phyloP scores from a whole-genome alignment of 2,888 invertebrate species.

The Phymatocera aterrima region DNA sequence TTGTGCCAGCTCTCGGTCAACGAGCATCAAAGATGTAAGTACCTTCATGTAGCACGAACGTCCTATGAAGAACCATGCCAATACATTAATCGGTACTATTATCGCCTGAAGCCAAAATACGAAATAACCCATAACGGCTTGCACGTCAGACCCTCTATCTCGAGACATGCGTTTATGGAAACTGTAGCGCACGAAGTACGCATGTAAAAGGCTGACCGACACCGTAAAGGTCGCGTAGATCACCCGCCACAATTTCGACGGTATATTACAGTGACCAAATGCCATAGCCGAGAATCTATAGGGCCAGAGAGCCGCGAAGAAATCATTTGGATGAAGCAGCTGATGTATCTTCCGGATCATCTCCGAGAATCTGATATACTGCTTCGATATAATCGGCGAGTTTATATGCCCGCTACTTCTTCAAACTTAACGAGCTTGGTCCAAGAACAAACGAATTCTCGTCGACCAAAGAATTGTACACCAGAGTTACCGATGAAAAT shows the following conservation, averaged over 20 bases:
- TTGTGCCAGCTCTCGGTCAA: slow-evolving; percentile 12
- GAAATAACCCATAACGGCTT: background rate
- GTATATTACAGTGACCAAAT: slow-evolving; percentile 14
- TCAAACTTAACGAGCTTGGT: background rate
- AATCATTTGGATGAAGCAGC: background rate
- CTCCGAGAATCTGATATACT: background rate
- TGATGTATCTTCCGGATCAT: background rate
- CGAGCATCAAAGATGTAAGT: background rate
- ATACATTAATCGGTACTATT: background rate
- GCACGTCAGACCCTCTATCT: background rate
- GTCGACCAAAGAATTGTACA: background rate
- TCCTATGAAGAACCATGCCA: background rate
- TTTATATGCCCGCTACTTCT: background rate
- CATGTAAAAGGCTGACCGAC: background rate
- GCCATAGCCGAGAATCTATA: slow-evolving; percentile 4
- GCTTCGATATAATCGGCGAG: no score
- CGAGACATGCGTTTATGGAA: background rate
- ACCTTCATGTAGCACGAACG: slow-evolving; percentile 2
- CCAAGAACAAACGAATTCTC: background rate
- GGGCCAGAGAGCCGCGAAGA: background rate
- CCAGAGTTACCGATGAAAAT: background rate
- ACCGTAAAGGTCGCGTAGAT: background rate
- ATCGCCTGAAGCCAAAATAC: background rate
- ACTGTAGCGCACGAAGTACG: background rate
- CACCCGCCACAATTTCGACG: background rate